phyloP scores from a whole-genome alignment of 2,113 vertebrate genomes.

The Epinephelus fuscoguttatus region DNA sequence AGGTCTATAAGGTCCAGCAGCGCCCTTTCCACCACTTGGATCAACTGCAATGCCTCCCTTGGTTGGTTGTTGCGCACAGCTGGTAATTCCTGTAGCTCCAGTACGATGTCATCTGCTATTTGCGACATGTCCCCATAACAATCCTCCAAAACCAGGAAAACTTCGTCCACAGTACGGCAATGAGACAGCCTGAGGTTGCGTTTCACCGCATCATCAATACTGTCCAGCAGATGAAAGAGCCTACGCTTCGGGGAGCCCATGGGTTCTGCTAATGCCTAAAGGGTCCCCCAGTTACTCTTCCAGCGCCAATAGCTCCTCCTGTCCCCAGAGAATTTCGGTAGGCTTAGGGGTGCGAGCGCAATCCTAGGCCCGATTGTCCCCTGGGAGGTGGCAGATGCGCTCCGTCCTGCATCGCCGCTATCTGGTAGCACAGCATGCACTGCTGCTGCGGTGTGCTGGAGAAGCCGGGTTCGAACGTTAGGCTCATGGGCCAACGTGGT shows the following conservation, averaged over 20 bases:
- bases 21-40: no score
- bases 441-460: no score
- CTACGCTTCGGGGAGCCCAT: neutral
- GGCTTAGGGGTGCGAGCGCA: neutral
- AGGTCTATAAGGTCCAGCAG: no score
- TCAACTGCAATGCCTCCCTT: neutral
- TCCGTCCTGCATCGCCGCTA: no score
- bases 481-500: no score
- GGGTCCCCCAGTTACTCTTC: neutral
- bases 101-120: neutral
- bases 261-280: neutral
- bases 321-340: neutral
- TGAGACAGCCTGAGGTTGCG: neutral
- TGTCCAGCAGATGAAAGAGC: neutral
- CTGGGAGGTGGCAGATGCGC: no score
- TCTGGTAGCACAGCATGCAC: no score
- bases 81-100: neutral
- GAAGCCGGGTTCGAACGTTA: no score
- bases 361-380: neutral
- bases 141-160: neutral
- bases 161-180: neutral
- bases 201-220: neutral
- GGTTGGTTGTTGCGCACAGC: neutral
- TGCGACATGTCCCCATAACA: neutral
- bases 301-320: neutral